phyloP scores from a whole-genome alignment of 1,140 invertebrate species.

The Halictus rubicundus region DNA sequence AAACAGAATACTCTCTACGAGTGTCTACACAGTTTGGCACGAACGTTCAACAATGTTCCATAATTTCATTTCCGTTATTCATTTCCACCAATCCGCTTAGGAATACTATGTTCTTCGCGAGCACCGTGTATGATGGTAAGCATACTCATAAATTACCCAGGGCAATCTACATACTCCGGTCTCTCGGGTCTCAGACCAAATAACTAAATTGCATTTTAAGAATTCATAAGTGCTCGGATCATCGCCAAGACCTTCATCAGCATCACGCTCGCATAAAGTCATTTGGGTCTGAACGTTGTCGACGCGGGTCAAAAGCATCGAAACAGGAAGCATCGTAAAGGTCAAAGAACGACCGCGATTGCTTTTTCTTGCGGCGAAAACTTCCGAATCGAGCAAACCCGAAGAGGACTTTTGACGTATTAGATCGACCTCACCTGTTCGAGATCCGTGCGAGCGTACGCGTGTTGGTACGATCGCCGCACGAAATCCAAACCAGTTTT shows the following conservation, averaged over 20 bases:
- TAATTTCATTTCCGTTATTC: no score
- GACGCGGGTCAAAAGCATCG: no score
- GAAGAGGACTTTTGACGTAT: conserved; percentile 49
- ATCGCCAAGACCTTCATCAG: not conserved
- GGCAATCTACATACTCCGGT: not conserved
- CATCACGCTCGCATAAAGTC: not conserved
- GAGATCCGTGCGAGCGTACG: not conserved
- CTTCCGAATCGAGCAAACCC: not conserved
- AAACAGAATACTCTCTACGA: no score
- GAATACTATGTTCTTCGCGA: not conserved
- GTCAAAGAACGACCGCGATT: not conserved
- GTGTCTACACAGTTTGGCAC: no score
- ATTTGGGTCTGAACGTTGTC: not conserved
- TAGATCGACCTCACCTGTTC: conserved; percentile 44
- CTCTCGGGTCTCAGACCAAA: not conserved
- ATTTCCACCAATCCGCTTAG: no score
- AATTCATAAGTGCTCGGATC: not conserved
- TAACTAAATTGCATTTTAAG: conserved; percentile 7
- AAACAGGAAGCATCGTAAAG: no score
- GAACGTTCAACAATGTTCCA: no score
- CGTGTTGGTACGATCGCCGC: conserved; percentile 10
- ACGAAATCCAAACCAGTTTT: conserved; percentile 59
- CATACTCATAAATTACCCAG: not conserved
- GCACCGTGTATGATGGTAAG: not conserved
- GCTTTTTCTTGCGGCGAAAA: not conserved